These are phyloP conservation scores for Eulemur rufifrons DNA, from an alignment of 2,113 vertebrate species.

Conservation along the genomic window DNA sequence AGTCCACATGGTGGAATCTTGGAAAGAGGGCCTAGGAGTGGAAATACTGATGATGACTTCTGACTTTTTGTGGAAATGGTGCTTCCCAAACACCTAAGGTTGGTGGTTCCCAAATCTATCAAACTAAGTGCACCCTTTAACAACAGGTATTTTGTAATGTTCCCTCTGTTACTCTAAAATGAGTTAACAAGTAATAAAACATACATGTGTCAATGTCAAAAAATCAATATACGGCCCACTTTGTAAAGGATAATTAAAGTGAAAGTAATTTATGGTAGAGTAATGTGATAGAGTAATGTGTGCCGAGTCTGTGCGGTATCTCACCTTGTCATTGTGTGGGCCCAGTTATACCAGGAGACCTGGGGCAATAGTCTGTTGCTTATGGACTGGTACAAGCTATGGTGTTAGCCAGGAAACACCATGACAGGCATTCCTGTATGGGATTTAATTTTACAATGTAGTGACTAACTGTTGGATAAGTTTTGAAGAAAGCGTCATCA, in stretches of 20 bases:
- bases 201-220: not conserved
- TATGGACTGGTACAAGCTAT: rapidly evolving
- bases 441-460: not conserved
- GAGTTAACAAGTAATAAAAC: not conserved
- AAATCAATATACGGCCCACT: not conserved
- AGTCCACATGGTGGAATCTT: not conserved
- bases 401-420: not conserved
- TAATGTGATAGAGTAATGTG: not conserved
- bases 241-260: conserved; percentile 12
- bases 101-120: not conserved
- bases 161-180: not conserved
- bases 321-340: not conserved
- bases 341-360: not conserved
- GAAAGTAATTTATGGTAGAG: not conserved
- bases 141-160: not conserved
- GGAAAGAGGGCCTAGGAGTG: not conserved
- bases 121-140: not conserved
- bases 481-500: not conserved
- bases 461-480: not conserved
- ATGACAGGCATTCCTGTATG: not conserved
- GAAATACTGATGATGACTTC: not conserved
- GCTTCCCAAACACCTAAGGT: not conserved
- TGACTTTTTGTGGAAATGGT: not conserved
- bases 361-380: not conserved
- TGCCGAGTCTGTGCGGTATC: not conserved